phyloP scores from a whole-genome alignment of 1,140 invertebrate species.

The silkworm (Bombyx mori) region ASM3026992v2 NC_085122.1:10486501-10487000 shows the following conservation, averaged over 20 bases:
- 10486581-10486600: slow-evolving; percentile 81
- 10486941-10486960: too few species aligned
- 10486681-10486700: slow-evolving; percentile 92
- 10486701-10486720: slow-evolving; percentile 85
- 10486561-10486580: slow-evolving; percentile 89
- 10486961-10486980: too few species aligned
- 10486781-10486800: background rate
- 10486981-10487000: too few species aligned
- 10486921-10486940: too few species aligned
- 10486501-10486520: slow-evolving; percentile 6
- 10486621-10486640: slow-evolving; percentile 92
- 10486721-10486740: slow-evolving; percentile 88
- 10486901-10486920: background rate
- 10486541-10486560: slow-evolving; percentile 88
- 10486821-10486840: background rate
- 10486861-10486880: background rate
- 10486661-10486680: slow-evolving; percentile 83
- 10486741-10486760: slow-evolving; percentile 54
- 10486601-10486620: slow-evolving; percentile 88
- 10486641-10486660: slow-evolving; percentile 84
- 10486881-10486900: background rate
- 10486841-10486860: background rate
- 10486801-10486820: background rate
- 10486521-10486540: slow-evolving; percentile 30
- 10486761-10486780: background rate